Conservation (phyloP, 2,113 vertebrate genomes). For the Hassar affinis region DNA sequence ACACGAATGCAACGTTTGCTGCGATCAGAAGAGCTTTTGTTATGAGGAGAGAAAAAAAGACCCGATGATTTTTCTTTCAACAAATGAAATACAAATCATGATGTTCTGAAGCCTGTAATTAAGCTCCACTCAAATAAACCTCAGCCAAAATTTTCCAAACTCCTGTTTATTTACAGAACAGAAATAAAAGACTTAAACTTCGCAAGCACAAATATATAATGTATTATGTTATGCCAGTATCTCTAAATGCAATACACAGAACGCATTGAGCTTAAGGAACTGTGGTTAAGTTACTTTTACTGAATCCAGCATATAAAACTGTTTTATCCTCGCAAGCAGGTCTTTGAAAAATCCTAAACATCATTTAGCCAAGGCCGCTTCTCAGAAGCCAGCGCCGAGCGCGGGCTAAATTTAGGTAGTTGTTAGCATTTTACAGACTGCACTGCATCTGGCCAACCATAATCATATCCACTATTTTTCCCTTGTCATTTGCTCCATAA, state of each 20-base stretch:
- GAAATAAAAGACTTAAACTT: neutral
- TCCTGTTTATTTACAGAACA: slow-evolving; percentile 3
- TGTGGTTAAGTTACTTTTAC: slow-evolving; percentile 14
- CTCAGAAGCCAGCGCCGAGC: slow-evolving; percentile 35
- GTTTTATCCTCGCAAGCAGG: slow-evolving; percentile 34
- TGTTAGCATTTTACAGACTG: slow-evolving; percentile 51
- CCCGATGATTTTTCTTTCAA: neutral
- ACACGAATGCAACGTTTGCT: neutral
- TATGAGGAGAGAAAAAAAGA: neutral
- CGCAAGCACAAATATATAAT: neutral
- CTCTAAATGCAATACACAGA: slow-evolving; percentile 6
- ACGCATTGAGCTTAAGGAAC: neutral
- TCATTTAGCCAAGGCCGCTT: slow-evolving; percentile 40
- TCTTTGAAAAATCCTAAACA: slow-evolving; percentile 30
- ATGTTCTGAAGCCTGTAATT: slow-evolving; percentile 15
- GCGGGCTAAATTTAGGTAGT: slow-evolving; percentile 46
- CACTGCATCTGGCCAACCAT: slow-evolving; percentile 38
- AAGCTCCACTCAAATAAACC: slow-evolving; percentile 10
- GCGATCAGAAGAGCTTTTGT: neutral
- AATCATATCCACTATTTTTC: slow-evolving; percentile 46
- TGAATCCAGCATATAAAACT: slow-evolving; percentile 39
- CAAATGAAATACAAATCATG: slow-evolving; percentile 5
- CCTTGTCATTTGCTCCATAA: slow-evolving; percentile 51
- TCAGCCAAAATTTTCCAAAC: neutral
- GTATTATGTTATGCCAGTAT: slow-evolving; percentile 4